Evolutionary conservation across 2,113 vertebrate species (phyloP).

Genomic region (Leucoraja erinaceus): DNA sequence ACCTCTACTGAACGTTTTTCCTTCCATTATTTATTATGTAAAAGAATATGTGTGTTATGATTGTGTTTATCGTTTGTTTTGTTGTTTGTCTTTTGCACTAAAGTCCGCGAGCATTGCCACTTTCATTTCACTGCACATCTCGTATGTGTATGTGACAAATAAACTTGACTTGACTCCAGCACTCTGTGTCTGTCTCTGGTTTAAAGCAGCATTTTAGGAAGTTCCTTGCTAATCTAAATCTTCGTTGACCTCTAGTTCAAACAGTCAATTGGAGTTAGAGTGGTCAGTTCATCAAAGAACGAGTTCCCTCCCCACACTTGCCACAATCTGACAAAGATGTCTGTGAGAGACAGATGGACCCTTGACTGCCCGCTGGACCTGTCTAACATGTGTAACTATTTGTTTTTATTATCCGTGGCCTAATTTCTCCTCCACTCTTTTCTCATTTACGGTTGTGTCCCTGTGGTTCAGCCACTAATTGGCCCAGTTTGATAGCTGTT

Average conservation of each 20-base stretch:
- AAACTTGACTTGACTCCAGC: no score
- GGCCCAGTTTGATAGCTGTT: slow-evolving; percentile 41
- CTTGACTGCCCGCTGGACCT: not conserved
- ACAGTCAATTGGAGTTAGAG: not conserved
- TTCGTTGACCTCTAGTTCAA: not conserved
- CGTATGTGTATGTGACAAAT: no score
- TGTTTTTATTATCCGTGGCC: slow-evolving; percentile 24
- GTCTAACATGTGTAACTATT: slow-evolving; percentile 28
- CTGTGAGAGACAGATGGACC: not conserved
- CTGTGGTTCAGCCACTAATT: slow-evolving; percentile 39
- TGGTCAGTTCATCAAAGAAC: not conserved
- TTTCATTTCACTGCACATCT: no score
- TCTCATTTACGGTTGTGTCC: slow-evolving; percentile 9
- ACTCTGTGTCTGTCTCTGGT: no score
- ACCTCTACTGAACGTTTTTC: no score
- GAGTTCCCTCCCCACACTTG: not conserved
- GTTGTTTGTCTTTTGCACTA: no score
- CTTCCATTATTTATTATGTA: no score
- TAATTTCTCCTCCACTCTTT: not conserved
- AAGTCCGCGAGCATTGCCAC: no score
- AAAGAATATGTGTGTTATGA: no score
- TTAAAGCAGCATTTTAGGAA: no score
- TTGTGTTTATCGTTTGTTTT: no score
- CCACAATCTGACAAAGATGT: not conserved
- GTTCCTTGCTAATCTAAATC: no score